Conservation (phyloP, 2,797 vertebrate genomes). For the Dendrocincla fuliginosa region DNA sequence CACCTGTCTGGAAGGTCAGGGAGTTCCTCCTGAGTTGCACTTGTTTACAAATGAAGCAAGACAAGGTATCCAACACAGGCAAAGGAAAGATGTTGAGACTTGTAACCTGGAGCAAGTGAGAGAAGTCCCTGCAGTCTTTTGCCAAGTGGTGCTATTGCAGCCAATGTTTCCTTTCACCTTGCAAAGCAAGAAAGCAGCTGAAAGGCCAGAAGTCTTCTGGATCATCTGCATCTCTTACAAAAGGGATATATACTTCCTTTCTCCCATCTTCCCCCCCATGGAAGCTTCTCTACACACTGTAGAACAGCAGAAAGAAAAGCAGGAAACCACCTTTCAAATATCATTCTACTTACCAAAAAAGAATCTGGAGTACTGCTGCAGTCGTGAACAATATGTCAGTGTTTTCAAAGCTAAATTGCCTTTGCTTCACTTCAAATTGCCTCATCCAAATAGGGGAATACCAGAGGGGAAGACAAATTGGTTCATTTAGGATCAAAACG, state of each 20-base stretch:
- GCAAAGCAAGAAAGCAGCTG: neutral
- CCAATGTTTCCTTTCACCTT: neutral
- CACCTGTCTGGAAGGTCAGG: neutral
- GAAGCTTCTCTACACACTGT: neutral
- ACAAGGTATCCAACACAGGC: neutral
- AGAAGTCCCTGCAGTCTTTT: neutral
- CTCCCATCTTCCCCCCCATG: neutral
- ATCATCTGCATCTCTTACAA: neutral
- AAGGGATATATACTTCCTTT: neutral
- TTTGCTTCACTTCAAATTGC: neutral
- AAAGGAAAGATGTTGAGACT: neutral
- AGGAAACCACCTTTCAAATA: neutral
- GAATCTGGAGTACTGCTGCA: neutral
- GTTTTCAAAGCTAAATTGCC: neutral
- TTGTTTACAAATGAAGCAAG: neutral
- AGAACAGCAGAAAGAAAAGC: neutral
- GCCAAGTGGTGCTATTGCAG: neutral
- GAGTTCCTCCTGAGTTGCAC: neutral
- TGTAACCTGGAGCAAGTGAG: neutral
- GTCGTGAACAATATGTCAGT: neutral
- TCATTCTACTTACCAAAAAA: neutral
- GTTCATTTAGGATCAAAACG: neutral
- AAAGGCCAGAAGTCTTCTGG: too few species aligned
- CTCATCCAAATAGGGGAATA: neutral
- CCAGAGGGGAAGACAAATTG: neutral